Evolutionary conservation across 2,113 vertebrate genomes (phyloP).

Genomic region (Xerus inauris): DNA sequence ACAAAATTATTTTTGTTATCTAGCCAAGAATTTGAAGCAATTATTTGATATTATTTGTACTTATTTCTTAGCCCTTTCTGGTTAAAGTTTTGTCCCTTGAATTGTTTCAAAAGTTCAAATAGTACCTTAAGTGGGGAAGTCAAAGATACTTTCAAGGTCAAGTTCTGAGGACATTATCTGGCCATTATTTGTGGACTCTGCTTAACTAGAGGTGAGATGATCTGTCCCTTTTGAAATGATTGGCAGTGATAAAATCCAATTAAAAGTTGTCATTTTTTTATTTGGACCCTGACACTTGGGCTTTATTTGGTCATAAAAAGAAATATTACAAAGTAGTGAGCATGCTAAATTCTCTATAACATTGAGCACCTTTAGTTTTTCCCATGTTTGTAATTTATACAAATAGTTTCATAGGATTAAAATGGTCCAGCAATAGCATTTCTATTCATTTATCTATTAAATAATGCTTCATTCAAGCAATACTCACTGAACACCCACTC

Average conservation of each 20-base stretch:
- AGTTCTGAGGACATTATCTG: background rate
- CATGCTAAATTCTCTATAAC: background rate
- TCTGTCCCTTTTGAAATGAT: background rate
- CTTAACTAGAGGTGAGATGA: background rate
- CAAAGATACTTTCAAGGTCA: background rate
- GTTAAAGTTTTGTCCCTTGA: background rate
- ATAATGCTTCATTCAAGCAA: background rate
- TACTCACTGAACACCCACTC: background rate
- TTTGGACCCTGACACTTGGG: background rate
- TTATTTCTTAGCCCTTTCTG: background rate
- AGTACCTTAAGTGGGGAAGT: background rate
- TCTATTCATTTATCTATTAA: background rate
- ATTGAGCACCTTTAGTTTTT: background rate
- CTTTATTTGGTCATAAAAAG: background rate
- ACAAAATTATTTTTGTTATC: background rate
- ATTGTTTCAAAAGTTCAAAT: background rate
- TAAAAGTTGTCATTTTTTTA: background rate
- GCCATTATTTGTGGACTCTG: background rate
- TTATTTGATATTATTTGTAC: background rate
- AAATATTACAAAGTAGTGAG: background rate
- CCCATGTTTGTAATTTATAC: background rate
- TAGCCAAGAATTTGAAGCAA: background rate
- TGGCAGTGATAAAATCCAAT: background rate
- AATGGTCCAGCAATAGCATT: background rate
- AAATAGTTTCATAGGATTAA: background rate